Conservation (phyloP, 92 coral and sea anemone genomes). For the Palythoa grandis region DNA sequence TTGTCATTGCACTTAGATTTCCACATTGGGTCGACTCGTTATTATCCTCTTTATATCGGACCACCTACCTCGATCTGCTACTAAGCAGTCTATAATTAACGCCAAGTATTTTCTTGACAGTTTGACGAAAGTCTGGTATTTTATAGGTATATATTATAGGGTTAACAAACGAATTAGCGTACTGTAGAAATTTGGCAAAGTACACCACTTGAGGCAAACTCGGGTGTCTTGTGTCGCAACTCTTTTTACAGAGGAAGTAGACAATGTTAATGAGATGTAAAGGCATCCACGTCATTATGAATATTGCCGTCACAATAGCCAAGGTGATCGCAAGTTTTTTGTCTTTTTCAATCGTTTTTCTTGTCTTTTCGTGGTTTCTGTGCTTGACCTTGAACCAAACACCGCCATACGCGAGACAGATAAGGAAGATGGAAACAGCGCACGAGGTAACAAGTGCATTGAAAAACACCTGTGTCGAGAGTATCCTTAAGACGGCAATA, state of each 20-base stretch:
- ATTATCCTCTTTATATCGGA: neutral
- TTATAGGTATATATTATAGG: slow-evolving; percentile 41
- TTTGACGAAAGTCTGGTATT: slow-evolving; percentile 39
- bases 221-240: neutral
- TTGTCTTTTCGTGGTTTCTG: slow-evolving; percentile 46
- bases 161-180: slow-evolving; percentile 31
- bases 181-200: slow-evolving; percentile 42
- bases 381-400: slow-evolving; percentile 40
- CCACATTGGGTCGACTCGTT: neutral
- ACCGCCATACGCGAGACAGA: slow-evolving; percentile 37
- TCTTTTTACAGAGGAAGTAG: slow-evolving; percentile 17
- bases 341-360: slow-evolving; percentile 41
- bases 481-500: slow-evolving; percentile 16
- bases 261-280: slow-evolving; percentile 36
- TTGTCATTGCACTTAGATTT: too few species aligned
- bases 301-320: slow-evolving; percentile 32
- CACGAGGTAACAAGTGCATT: slow-evolving; percentile 21
- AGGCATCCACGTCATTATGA: slow-evolving; percentile 35
- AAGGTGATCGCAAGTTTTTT: slow-evolving; percentile 42
- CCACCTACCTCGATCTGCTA: slow-evolving; percentile 28
- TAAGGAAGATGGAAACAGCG: slow-evolving; percentile 3
- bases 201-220: slow-evolving; percentile 26
- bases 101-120: slow-evolving; percentile 30
- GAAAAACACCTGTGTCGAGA: neutral
- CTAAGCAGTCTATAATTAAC: slow-evolving; percentile 26